A percentile compares a stretch with the other conserved stretches of the same genome.
These are phyloP conservation scores for Drosophila subquinaria DNA, from an alignment of 2,888 invertebrate species.

Conservation along the genomic window DNA sequence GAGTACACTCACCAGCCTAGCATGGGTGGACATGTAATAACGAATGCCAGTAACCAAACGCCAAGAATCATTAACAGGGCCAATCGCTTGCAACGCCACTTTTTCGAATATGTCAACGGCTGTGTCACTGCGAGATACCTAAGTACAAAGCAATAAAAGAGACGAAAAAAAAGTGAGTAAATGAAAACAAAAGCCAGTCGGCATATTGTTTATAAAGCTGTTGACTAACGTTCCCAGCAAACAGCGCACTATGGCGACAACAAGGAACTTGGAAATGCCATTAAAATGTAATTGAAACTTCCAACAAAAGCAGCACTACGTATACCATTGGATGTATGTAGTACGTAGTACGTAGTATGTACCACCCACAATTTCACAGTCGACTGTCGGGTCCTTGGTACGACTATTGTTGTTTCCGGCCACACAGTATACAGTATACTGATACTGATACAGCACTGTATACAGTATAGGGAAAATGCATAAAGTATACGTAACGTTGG, in stretches of 20 bases:
- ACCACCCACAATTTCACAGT: conserved; percentile 35
- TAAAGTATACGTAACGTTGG: conserved; percentile 31
- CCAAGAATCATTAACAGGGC: conserved; percentile 95
- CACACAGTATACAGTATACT: conserved; percentile 20
- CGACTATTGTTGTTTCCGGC: conserved; percentile 35
- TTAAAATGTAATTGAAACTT: conserved; percentile 82
- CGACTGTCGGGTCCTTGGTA: conserved; percentile 16
- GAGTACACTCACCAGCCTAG: conserved; percentile 91
- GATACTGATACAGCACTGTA: conserved; percentile 28
- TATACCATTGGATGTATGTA: conserved; percentile 13
- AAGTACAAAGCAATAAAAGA: conserved; percentile 46
- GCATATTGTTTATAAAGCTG: conserved; percentile 74
- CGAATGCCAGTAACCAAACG: conserved; percentile 95
- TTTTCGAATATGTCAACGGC: conserved; percentile 95
- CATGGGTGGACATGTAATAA: conserved; percentile 97
- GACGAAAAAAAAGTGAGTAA: conserved; percentile 52
- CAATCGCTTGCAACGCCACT: conserved; percentile 93
- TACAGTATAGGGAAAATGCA: conserved; percentile 11
- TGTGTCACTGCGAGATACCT: conserved; percentile 97
- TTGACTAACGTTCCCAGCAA: conserved; percentile 55
- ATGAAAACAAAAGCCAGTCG: conserved; percentile 58
- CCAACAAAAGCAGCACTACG: conserved; percentile 67
- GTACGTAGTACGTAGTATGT: background rate
- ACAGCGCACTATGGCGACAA: conserved; percentile 52
- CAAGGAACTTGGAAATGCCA: conserved; percentile 72